Percentiles rank a stretch among this genome's conserved stretches.
Conservation (phyloP, 2,888 invertebrate species). For the Drosophila diplacantha region DNA sequence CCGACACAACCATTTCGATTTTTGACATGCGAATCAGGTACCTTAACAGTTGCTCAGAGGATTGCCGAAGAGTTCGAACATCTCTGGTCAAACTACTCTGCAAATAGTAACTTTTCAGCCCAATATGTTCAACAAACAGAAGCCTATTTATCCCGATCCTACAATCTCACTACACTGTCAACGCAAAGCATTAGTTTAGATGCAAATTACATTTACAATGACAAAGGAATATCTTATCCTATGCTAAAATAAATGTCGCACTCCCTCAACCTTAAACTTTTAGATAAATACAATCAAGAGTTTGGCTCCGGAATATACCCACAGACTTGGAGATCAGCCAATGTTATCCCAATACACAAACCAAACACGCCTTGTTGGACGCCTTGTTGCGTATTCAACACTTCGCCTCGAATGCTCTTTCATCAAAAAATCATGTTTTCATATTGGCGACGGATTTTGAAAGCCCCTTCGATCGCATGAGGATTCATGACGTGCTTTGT, state of each 20-base stretch:
- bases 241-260: neutral
- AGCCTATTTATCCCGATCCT: neutral
- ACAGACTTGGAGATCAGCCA: constrained; percentile 1
- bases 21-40: neutral
- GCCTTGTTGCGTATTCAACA: neutral
- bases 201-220: too few relatives aligned
- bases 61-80: neutral
- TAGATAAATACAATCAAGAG: neutral
- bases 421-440: neutral
- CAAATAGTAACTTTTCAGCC: neutral
- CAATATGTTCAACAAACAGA: neutral
- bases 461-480: neutral
- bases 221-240: neutral
- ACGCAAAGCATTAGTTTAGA: too few relatives aligned
- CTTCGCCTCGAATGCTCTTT: neutral
- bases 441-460: constrained; percentile 2
- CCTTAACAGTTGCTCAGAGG: neutral
- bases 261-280: neutral
- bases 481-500: neutral
- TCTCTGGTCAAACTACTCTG: neutral
- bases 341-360: neutral
- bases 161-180: too few relatives aligned
- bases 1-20: neutral
- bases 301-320: neutral
- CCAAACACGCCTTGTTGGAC: neutral